Conservation (phyloP, 2,113 vertebrate genomes). For the Oriolus oriolus region DNA sequence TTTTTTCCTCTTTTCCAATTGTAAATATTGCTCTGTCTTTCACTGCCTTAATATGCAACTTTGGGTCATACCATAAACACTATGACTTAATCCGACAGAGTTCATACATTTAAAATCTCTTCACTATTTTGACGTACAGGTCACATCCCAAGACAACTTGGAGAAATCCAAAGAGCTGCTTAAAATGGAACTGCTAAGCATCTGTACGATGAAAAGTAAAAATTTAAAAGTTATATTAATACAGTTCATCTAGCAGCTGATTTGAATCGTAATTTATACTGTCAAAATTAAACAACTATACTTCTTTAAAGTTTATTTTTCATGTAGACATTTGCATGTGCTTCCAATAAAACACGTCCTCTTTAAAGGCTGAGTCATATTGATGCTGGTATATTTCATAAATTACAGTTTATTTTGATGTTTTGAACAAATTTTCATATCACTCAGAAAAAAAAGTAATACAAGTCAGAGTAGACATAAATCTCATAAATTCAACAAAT, state of each 20-base stretch:
- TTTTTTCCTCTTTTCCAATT: neutral
- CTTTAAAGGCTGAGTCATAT: neutral
- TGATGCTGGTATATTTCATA: neutral
- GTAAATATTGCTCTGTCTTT: neutral
- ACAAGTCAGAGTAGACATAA: neutral
- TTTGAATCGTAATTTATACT: neutral
- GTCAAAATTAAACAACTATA: neutral
- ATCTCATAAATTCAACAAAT: neutral
- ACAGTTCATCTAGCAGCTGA: neutral
- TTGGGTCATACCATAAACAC: neutral
- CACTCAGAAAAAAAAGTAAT: fast-evolving
- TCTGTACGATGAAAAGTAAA: neutral
- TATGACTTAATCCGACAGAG: neutral
- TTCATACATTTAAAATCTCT: neutral
- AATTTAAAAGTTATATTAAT: neutral
- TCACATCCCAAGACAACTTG: neutral
- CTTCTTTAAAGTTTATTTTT: neutral
- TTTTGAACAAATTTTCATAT: neutral
- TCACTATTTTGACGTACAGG: neutral
- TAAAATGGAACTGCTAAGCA: neutral
- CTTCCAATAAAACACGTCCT: neutral
- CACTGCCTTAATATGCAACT: neutral
- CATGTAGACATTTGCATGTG: neutral
- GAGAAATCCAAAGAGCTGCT: neutral
- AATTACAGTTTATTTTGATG: neutral